phyloP scores from a whole-genome alignment of 2,113 vertebrate species.

The Baryphthengus martii region DNA sequence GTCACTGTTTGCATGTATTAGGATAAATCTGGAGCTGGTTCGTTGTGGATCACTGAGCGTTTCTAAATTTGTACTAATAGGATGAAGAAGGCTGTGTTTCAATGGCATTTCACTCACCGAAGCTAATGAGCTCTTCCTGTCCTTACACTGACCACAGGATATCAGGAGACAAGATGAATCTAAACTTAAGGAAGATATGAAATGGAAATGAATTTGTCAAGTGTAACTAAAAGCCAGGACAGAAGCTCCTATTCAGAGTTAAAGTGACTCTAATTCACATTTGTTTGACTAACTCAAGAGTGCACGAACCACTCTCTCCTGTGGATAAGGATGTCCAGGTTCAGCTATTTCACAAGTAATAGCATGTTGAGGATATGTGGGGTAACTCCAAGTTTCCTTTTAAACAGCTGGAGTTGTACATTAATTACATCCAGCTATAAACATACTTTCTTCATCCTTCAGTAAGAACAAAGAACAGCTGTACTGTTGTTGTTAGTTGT shows the following conservation, averaged over 20 bases:
- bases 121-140: not conserved
- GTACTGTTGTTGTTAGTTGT: not conserved
- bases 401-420: not conserved
- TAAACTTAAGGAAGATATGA: not conserved
- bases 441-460: not conserved
- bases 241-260: not conserved
- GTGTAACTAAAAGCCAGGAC: not conserved
- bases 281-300: not conserved
- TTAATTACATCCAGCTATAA: not conserved
- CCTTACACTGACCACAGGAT: not conserved
- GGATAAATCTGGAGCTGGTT: not conserved
- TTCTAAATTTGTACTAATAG: not conserved
- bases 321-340: not conserved
- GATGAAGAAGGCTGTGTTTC: not conserved
- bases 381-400: not conserved
- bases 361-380: not conserved
- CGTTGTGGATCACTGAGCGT: not conserved
- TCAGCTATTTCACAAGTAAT: not conserved
- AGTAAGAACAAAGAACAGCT: slow-evolving; percentile 3
- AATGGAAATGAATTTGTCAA: not conserved
- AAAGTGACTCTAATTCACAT: slow-evolving; percentile 10
- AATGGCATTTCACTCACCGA: not conserved
- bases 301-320: not conserved
- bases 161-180: not conserved
- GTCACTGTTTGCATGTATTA: not conserved